Conservation (phyloP, 2,113 vertebrate genomes). For the Porphyrio hochstetteri region DNA sequence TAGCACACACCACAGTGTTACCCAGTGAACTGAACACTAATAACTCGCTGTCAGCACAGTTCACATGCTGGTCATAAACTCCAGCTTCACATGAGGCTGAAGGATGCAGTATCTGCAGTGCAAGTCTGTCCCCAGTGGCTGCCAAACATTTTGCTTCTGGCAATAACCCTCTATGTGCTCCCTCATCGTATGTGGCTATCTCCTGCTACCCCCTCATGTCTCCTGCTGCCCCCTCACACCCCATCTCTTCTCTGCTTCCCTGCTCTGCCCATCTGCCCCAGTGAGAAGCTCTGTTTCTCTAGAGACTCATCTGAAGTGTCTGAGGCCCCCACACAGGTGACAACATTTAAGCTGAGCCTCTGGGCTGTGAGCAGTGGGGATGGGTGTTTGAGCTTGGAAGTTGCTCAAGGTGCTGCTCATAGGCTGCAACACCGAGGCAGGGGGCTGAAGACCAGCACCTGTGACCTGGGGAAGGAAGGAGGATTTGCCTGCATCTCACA, state of each 20-base stretch:
- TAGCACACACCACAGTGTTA: not conserved
- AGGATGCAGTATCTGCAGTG: not conserved
- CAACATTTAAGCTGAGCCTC: not conserved
- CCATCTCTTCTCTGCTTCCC: not conserved
- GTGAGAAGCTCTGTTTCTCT: not conserved
- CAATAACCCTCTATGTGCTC: not conserved
- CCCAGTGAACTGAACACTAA: not conserved
- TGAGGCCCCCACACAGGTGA: not conserved
- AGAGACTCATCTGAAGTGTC: not conserved
- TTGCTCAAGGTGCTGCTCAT: not conserved
- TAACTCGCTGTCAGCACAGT: not conserved
- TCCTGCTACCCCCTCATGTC: not conserved
- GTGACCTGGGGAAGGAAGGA: not conserved
- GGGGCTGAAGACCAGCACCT: not conserved
- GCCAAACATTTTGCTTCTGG: not conserved
- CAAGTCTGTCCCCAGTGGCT: not conserved
- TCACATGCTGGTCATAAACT: not conserved
- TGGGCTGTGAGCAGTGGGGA: not conserved
- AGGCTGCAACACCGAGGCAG: not conserved
- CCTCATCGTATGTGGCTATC: not conserved
- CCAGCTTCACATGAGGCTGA: not conserved
- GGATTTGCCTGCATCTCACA: not conserved
- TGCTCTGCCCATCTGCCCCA: not conserved
- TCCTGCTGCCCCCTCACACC: fast-evolving
- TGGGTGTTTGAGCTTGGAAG: not conserved